phyloP scores from a whole-genome alignment of 2,888 invertebrate genomes.

The Parnassius glacialis region DNA sequence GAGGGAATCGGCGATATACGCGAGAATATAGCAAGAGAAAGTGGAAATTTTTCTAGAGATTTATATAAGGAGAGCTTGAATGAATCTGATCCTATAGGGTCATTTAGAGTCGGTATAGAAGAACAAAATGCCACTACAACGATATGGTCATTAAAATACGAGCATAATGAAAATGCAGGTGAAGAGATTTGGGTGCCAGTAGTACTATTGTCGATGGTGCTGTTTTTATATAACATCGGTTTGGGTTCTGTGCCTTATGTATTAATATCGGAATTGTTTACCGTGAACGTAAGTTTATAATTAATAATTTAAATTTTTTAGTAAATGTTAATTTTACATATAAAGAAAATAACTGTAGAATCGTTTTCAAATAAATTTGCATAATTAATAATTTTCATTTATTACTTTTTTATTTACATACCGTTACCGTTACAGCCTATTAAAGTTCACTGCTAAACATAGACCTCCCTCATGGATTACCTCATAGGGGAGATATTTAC shows the following conservation, averaged over 20 bases:
- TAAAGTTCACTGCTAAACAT: too few species aligned
- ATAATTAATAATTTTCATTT: too few species aligned
- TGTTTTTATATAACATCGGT: conserved; percentile 72
- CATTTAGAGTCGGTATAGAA: conserved; percentile 38
- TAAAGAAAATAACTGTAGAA: too few species aligned
- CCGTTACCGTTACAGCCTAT: too few species aligned
- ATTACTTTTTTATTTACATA: too few species aligned
- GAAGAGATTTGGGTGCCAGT: conserved; percentile 60
- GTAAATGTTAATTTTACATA: too few species aligned
- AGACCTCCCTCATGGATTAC: too few species aligned
- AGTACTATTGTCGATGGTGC: conserved; percentile 57
- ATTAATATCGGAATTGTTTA: conserved; percentile 67
- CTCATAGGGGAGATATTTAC: too few species aligned
- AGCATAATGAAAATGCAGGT: conserved; percentile 37
- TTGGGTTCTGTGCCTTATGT: conserved; percentile 75
- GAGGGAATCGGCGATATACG: conserved; percentile 33
- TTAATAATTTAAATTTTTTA: conserved; percentile 3
- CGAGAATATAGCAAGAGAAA: conserved; percentile 30
- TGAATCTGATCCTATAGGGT: conserved; percentile 34
- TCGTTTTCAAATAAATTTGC: too few species aligned
- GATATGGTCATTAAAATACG: conserved; percentile 40
- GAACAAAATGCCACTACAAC: conserved; percentile 36
- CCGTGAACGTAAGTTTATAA: conserved; percentile 62
- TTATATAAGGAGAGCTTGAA: conserved; percentile 36
- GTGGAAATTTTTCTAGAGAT: conserved; percentile 38